Conservation (phyloP, 2,113 vertebrate genomes). For the Myodes glareolus region DNA sequence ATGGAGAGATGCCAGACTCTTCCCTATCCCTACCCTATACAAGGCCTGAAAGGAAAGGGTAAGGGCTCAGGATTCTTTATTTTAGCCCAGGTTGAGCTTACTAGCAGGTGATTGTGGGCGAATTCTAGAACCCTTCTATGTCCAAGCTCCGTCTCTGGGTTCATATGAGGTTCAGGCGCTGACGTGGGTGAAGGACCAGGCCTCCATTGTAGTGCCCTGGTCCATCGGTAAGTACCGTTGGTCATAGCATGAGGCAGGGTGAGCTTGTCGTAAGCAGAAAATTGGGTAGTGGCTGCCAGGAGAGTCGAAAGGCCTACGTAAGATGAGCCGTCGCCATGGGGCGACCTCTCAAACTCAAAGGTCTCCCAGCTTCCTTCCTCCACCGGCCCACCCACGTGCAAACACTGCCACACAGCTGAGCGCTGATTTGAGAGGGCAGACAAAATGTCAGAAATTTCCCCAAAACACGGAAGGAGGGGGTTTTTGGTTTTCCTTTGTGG, state of each 20-base stretch:
- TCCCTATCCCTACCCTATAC: not conserved
- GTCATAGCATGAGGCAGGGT: not conserved
- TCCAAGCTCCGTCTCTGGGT: not conserved
- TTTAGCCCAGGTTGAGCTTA: not conserved
- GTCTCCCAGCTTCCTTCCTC: conserved; percentile 56
- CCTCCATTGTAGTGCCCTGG: fast-evolving
- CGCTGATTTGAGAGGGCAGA: not conserved
- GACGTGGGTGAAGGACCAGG: not conserved
- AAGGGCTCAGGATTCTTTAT: fast-evolving
- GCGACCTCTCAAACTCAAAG: conserved; percentile 17
- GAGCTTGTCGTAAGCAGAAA: not conserved
- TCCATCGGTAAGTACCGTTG: fast-evolving
- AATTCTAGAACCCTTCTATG: not conserved
- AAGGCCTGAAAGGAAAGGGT: too few relatives aligned
- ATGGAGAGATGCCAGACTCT: not conserved
- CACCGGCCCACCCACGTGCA: not conserved
- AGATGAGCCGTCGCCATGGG: not conserved
- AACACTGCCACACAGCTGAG: not conserved
- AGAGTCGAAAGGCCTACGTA: not conserved
- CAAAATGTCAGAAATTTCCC: conserved; percentile 82
- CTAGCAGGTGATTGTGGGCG: not conserved
- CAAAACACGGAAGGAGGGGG: conserved; percentile 39
- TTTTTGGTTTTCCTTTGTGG: conserved; percentile 60
- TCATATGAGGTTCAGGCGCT: not conserved
- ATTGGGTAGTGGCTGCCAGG: not conserved